phyloP scores from a whole-genome alignment of 2,113 vertebrate genomes.

The Crotalus tigris region DNA sequence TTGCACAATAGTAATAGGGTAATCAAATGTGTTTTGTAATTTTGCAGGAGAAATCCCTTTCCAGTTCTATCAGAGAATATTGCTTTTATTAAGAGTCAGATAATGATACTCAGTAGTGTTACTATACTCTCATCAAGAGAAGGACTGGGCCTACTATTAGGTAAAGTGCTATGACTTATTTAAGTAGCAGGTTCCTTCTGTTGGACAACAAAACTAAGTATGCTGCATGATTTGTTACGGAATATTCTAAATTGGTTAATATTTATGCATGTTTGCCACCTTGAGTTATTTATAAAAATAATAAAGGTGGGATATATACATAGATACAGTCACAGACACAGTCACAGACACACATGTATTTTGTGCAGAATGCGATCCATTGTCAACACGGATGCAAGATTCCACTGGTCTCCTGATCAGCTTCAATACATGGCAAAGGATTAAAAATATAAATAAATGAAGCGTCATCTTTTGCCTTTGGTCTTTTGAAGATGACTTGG shows the following conservation, averaged over 20 bases:
- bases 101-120: not conserved
- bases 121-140: not conserved
- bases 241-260: not conserved
- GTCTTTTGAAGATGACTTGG: not conserved
- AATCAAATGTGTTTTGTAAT: constrained; percentile 4
- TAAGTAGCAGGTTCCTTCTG: not conserved
- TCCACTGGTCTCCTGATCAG: not conserved
- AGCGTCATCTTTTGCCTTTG: not conserved
- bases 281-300: not conserved
- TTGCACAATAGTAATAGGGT: constrained; percentile 1
- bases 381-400: not conserved
- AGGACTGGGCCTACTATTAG: not conserved
- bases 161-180: not conserved
- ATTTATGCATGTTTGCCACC: not conserved
- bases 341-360: not conserved
- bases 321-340: not conserved
- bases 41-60: not conserved
- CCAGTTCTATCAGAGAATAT: not conserved
- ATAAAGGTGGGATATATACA: not conserved
- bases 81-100: not conserved
- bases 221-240: not conserved
- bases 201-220: not conserved
- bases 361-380: not conserved
- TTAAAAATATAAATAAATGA: not conserved
- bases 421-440: not conserved